Evolutionary conservation across 2,888 invertebrate species (phyloP), one percentile per base, ranked within the genome.

Genomic region (Temnothorax unifasciatus): DNA sequence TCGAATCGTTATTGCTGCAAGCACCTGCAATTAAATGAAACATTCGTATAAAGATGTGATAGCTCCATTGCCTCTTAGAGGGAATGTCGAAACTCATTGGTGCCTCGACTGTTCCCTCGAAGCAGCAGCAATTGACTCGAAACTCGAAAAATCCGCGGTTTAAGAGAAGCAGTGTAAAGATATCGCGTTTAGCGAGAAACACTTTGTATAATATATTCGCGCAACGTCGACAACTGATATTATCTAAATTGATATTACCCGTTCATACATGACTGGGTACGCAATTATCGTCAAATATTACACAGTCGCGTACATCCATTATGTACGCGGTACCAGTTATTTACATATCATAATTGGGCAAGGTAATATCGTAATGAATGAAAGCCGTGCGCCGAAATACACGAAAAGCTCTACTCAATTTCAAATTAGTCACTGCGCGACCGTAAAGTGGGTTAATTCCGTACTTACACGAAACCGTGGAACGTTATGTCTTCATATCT

Each of bases 361-460:
- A 50, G 15, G 29, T 75, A 54, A 75, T 75, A 59, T 69, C 34
- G 15, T n/a, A 69, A 38, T 29, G 41, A 57, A 59, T 25, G 76
- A 38, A 52, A 34, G 34, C 15, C 47, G n/a, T 4, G 15, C 18
- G 38, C 18, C 18, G 50, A 57, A 41, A 44, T 63, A 64, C 29
- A 29, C 47, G 68, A 66, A 41, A 61, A n/a, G n/a, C 18, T 73
- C 61, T 52, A 54, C 52, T 54, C 38, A 61, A 84, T 84, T 71
- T 41, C 38, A 61, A 52, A 74, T n/a, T 73, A 44, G 52, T 63
- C 77, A 57, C 61, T 44, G 64, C 59, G 47, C 74, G 59, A 29
- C 50, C 50, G 64, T 38, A 69, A 89, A 89, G 68, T 88, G 84
- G 89, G 89, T 89, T 89, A 89, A 89, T 86, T 86, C 86, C 82